phyloP scores from a whole-genome alignment of 2,888 invertebrate genomes.

The Nomada fucata region DNA sequence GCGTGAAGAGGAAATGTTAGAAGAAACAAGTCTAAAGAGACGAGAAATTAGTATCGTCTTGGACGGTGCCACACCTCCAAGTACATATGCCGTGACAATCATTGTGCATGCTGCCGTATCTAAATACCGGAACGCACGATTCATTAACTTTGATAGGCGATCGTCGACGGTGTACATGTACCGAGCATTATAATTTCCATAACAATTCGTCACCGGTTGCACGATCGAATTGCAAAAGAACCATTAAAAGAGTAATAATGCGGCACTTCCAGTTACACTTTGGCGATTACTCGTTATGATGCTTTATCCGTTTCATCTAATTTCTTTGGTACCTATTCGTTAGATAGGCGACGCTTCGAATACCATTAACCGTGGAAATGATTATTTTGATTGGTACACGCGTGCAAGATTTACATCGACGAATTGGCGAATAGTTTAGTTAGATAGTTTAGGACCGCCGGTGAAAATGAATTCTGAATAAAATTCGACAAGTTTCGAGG shows the following conservation, averaged over 20 bases:
- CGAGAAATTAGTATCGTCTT: constrained; percentile 66
- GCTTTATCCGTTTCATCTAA: too few relatives aligned
- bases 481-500: too few relatives aligned
- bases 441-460: too few relatives aligned
- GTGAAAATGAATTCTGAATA: too few relatives aligned
- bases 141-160: constrained; percentile 79
- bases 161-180: constrained; percentile 54
- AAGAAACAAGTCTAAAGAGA: constrained; percentile 39
- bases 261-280: not conserved
- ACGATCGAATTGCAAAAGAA: not conserved
- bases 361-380: too few relatives aligned
- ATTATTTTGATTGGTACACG: too few relatives aligned
- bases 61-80: constrained; percentile 64
- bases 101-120: constrained; percentile 75
- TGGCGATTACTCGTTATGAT: too few relatives aligned
- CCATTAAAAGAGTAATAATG: too few relatives aligned
- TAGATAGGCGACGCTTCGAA: too few relatives aligned
- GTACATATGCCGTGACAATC: constrained; percentile 56
- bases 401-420: too few relatives aligned
- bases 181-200: constrained; percentile 23
- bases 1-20: constrained; percentile 67
- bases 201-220: not conserved
- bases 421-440: too few relatives aligned
- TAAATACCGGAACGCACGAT: constrained; percentile 82
- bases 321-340: too few relatives aligned